A percentile compares a stretch with the other conserved stretches of the same genome.
Conservation (phyloP, 1,140 invertebrate species). For the Nasonia longicornis region DNA sequence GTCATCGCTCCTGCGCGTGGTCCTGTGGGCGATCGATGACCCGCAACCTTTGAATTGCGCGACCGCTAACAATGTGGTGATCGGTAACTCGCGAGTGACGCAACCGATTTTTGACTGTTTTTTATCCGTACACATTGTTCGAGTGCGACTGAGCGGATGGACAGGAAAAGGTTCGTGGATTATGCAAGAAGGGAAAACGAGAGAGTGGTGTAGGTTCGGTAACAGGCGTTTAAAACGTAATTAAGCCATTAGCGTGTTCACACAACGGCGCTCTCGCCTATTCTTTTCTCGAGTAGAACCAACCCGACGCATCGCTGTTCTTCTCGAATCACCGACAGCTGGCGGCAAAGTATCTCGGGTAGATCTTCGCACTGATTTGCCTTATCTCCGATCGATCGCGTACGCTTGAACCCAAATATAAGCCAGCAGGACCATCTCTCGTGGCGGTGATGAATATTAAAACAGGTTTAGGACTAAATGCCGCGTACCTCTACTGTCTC, state of each 20-base stretch:
- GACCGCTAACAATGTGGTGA: neutral
- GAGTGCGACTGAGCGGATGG: neutral
- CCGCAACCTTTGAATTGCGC: slow-evolving; percentile 26
- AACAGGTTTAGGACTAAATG: slow-evolving; percentile 9
- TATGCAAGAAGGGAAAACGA: neutral
- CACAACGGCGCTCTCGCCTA: too few relatives aligned
- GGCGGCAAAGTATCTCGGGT: neutral
- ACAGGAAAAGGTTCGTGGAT: neutral
- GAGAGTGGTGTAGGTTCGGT: neutral
- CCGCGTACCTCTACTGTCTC: too few relatives aligned
- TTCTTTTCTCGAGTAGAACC: neutral
- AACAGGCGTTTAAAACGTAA: neutral
- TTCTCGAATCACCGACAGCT: neutral
- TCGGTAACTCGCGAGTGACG: slow-evolving; percentile 16
- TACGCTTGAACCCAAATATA: slow-evolving; percentile 1
- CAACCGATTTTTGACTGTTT: slow-evolving; percentile 5
- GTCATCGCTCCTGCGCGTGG: slow-evolving; percentile 22
- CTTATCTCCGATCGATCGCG: neutral
- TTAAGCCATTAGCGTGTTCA: neutral
- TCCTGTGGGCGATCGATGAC: slow-evolving; percentile 23
- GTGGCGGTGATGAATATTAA: slow-evolving; percentile 21
- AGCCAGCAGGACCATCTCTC: neutral
- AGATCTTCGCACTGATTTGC: neutral
- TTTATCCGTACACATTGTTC: neutral
- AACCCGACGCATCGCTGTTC: neutral